A percentile compares a stretch with the other conserved stretches of the same genome.
Conservation (phyloP, 2,888 invertebrate genomes). For the Lepidonotus clava region DNA sequence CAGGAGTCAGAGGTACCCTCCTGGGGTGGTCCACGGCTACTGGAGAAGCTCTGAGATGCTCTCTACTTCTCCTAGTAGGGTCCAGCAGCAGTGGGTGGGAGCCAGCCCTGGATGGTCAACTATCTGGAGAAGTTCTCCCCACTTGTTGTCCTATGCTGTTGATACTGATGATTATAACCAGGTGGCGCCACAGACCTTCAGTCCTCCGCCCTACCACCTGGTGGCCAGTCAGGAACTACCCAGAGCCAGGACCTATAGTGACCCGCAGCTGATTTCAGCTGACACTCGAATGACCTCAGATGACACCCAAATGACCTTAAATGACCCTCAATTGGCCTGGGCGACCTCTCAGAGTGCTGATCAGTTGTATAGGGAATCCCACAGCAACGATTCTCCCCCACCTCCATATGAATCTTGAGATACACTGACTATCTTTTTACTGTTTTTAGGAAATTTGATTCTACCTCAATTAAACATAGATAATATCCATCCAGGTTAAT, state of each 20-base stretch:
- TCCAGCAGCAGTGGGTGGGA: not conserved
- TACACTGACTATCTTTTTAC: too few relatives aligned
- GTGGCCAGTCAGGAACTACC: not conserved
- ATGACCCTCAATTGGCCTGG: not conserved
- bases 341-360: not conserved
- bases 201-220: not conserved
- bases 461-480: too few relatives aligned
- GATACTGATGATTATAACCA: not conserved
- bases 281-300: not conserved
- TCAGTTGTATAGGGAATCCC: not conserved
- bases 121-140: not conserved
- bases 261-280: not conserved
- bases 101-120: not conserved
- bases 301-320: not conserved
- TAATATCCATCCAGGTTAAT: too few relatives aligned
- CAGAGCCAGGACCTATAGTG: not conserved
- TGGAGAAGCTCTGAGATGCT: not conserved
- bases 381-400: not conserved
- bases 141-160: not conserved
- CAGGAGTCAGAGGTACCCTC: not conserved
- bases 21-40: not conserved
- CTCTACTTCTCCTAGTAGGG: not conserved
- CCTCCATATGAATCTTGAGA: not conserved
- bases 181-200: not conserved
- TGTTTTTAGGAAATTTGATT: too few relatives aligned